Base-by-base conservation (phyloP, 2,113 vertebrate species). In the Macaca nemestrina region DNA sequence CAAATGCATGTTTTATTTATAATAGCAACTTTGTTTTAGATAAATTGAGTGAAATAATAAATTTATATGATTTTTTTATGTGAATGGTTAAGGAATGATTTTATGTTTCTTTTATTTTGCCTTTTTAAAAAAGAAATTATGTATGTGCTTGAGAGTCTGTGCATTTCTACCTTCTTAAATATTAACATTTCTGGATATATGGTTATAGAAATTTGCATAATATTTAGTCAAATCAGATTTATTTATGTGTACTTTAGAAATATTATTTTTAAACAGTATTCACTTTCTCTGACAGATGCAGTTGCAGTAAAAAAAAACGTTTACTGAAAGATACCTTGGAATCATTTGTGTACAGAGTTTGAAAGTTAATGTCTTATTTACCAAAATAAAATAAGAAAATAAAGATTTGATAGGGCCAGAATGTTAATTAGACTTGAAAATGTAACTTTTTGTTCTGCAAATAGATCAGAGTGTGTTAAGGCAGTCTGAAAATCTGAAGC, bases 401-500 rank as follows among this genome's bases (percentile, higher is more conserved):
- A 43, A 52, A 78, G 4, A 57, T 55, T 72, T 73, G 10, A n/a
- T 43, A 75, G n/a, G 4, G 8, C 11, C 30, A 85, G 67, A 50
- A 78, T 82, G 25, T 57, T 80, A 50, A 61, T 93, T 80, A 81
- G 3, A 92, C 20, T 43, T 35, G 32, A 93, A 83, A 90, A 61
- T 83, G 7, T n/a, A 96, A 91, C 30, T 84, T 64, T 64, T 86
- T 72, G 87, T 94, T 92, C 43, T 78, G 64, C 90, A 88, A 94
- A 78, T 43, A 73, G 25, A 73, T 9, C 22, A 70, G 4, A n/a
- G 18, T 35, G 2, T 48, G 64, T 67, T 92, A 52, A 87, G 73
- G 25, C 30, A 88, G 64, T 85, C 17, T 93, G 40, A 94, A 92
- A 90, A 90, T 57, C 43, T 84, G 57, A 90, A 94, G n/a, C 6